Conservation (phyloP, 2,113 vertebrate genomes). For the Oreochromis tanganicae region DNA sequence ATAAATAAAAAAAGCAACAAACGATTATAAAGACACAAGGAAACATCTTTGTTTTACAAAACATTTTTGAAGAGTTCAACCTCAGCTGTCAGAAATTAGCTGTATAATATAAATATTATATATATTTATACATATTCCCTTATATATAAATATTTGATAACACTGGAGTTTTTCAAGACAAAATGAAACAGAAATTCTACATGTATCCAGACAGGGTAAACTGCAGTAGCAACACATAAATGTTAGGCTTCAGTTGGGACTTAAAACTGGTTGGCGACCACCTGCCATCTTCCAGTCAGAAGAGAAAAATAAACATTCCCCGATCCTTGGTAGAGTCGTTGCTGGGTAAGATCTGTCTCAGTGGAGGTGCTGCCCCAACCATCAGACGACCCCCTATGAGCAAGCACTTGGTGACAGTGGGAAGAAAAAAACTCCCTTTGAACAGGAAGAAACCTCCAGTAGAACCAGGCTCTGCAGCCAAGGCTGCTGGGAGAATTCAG, state of each 20-base stretch:
- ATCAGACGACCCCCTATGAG: neutral
- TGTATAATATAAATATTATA: neutral
- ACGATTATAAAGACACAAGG: neutral
- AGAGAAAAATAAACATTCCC: neutral
- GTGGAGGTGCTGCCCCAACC: neutral
- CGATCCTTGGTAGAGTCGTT: rapidly evolving
- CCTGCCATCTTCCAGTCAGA: neutral
- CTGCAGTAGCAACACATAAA: neutral
- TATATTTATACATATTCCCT: neutral
- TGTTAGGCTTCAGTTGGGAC: neutral
- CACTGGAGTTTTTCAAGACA: neutral
- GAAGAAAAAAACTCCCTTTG: neutral
- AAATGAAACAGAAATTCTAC: neutral
- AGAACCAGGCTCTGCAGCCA: neutral
- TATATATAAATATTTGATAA: neutral
- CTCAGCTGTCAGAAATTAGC: neutral
- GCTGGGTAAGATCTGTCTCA: neutral
- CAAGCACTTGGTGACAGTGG: neutral
- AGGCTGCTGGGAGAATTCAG: neutral
- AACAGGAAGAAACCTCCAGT: neutral
- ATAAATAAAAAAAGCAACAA: neutral
- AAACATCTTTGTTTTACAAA: neutral
- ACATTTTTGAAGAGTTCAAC: neutral
- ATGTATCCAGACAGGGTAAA: neutral
- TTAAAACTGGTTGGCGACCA: neutral